phyloP scores from a whole-genome alignment of 2,797 vertebrate species.

The Nannoperca obscura region DNA sequence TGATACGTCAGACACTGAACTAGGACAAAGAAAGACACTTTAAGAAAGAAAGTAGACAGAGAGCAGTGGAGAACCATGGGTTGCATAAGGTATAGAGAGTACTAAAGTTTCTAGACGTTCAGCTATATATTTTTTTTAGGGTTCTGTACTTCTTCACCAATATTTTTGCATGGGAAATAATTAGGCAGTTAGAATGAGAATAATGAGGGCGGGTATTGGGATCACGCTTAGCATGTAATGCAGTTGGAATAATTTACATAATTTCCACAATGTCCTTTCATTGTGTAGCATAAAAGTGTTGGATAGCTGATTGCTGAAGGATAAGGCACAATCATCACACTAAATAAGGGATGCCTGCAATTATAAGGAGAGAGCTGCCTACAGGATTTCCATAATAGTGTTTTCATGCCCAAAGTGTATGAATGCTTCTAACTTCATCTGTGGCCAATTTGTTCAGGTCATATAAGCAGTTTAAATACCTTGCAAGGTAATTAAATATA shows the following conservation, averaged over 20 bases:
- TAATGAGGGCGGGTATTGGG: slow-evolving; percentile 48
- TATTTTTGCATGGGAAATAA: slow-evolving; percentile 50
- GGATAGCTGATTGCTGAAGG: slow-evolving; percentile 46
- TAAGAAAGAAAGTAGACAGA: slow-evolving; percentile 2
- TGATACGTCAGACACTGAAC: slow-evolving; percentile 22
- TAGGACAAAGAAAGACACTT: slow-evolving; percentile 7
- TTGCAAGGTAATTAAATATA: neutral
- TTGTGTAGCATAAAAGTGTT: slow-evolving; percentile 35
- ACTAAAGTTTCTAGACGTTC: neutral
- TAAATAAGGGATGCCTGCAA: slow-evolving; percentile 13
- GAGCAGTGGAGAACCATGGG: neutral
- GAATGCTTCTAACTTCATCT: slow-evolving; percentile 19
- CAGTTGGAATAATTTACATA: slow-evolving; percentile 33
- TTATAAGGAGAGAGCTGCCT: slow-evolving; percentile 22
- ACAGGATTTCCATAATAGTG: slow-evolving; percentile 2
- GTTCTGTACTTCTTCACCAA: slow-evolving; percentile 2
- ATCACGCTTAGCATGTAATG: slow-evolving; percentile 25
- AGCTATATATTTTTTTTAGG: slow-evolving; percentile 5
- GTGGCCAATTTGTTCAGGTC: slow-evolving; percentile 13
- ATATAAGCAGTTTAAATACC: slow-evolving; percentile 17
- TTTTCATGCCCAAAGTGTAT: slow-evolving; percentile 3
- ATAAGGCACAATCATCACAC: slow-evolving; percentile 25
- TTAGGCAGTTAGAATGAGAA: slow-evolving; percentile 33
- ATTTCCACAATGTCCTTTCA: slow-evolving; percentile 50
- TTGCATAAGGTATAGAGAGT: slow-evolving; percentile 5